A percentile compares a stretch with the other conserved stretches of the same genome.
These are phyloP conservation scores for Peromyscus maniculatus DNA, from an alignment of 2,113 vertebrate species.

Conservation along the genomic window DNA sequence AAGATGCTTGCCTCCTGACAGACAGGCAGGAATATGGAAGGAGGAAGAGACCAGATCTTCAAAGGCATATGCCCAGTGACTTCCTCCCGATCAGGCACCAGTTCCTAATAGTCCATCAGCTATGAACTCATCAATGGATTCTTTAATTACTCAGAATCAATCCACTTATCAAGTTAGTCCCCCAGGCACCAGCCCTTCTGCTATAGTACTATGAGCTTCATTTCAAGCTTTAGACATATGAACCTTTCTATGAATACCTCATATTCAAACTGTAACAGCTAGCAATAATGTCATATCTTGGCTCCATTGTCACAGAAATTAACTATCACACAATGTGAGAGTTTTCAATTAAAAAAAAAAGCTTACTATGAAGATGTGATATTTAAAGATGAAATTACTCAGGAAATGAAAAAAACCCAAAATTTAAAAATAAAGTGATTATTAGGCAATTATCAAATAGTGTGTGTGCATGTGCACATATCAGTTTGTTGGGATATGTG, in stretches of 20 bases:
- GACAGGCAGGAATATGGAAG: not conserved
- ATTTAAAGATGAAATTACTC: not conserved
- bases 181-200: not conserved
- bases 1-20: not conserved
- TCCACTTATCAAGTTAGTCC: not conserved
- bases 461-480: not conserved
- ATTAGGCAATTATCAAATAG: not conserved
- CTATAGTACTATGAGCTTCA: not conserved
- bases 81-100: not conserved
- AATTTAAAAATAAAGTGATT: slow-evolving; percentile 2
- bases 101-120: not conserved
- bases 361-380: not conserved
- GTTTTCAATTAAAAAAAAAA: not conserved
- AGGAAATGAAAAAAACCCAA: not conserved
- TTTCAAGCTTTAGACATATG: not conserved
- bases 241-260: not conserved
- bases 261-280: not conserved
- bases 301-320: not conserved
- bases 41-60: not conserved
- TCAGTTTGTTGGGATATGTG: not conserved
- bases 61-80: not conserved
- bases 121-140: not conserved
- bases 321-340: not conserved
- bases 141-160: not conserved
- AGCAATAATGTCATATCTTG: not conserved